Evolutionary conservation across 1,140 invertebrate genomes (phyloP), one percentile per base, ranked within the genome.

Genomic region (Fragariocoptes setiger): DNA sequence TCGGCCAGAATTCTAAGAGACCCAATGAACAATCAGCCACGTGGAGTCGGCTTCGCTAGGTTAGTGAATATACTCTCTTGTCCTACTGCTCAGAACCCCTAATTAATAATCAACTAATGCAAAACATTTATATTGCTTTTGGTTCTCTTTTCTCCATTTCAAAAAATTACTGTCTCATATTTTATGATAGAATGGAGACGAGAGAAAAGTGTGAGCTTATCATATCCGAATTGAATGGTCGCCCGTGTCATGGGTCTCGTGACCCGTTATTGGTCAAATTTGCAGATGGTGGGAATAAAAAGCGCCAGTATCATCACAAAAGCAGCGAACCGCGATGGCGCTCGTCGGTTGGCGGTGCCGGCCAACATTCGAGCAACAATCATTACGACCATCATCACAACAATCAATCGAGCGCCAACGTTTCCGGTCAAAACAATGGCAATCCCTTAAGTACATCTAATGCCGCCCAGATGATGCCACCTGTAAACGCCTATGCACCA

Each of bases 171-270:
- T n/a, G n/a, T 8, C 25, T 12, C 21, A 38, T 43, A 42, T 2
- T 40, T 48, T 40, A 14, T 19, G 5, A 44, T 45, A 70, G 86
- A 65, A 86, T 94, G 82, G 83, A 92, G 57, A 79, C 74, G 17
- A 78, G 77, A 54, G 85, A 92, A 56, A 86, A 83, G 54, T 94
- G 86, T 61, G 82, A 92, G 60, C 72, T 85, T 52, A 86, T 92
- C 46, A 94, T 94, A 49, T 63, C 77, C 58, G 69, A 74, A 54
- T 83, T 88, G 52, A 88, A 90, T 56, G 76, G 77, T 21, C 63
- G 25, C 5, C 66, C 70, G 48, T 63, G 86, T 35, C 37, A 67
- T 48, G 78, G 78, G 48, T 70, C 70, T 49, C 82, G 82, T 56
- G 79, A 88, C 60, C 72, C 78, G 21, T 64, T 92, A 44, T 65